A percentile compares a stretch with the other conserved stretches of the same genome.
phyloP scores from a whole-genome alignment of 1,140 invertebrate species.

The Orussus abietinus region DNA sequence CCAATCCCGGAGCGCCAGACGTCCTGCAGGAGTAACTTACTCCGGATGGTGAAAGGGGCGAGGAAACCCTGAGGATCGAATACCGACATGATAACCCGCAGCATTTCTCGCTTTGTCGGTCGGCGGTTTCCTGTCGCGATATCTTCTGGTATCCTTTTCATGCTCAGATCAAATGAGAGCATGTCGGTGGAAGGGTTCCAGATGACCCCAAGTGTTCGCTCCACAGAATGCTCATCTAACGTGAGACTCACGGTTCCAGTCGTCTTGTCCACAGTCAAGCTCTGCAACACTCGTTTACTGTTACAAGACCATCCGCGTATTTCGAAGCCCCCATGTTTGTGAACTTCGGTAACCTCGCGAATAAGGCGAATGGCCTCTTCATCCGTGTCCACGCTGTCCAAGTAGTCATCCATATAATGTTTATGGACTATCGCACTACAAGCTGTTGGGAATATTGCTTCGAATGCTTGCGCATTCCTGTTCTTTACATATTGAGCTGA shows the following conservation, averaged over 20 bases:
- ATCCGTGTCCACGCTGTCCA: too few relatives aligned
- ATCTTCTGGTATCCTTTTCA: not conserved
- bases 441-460: not conserved
- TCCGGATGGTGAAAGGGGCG: constrained; percentile 25
- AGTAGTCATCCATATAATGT: constrained; percentile 23
- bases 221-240: not conserved
- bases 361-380: too few relatives aligned
- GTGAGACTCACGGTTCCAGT: not conserved
- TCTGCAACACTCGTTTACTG: not conserved
- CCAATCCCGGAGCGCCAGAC: constrained; percentile 28
- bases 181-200: constrained; percentile 11
- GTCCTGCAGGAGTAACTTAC: constrained; percentile 37
- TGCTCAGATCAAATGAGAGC: constrained; percentile 8
- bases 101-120: constrained; percentile 21
- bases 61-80: constrained; percentile 40
- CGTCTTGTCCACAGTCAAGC: too few relatives aligned
- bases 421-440: constrained; percentile 13
- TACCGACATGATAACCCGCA: constrained; percentile 22
- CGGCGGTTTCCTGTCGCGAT: not conserved
- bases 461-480: not conserved
- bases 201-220: constrained; percentile 13
- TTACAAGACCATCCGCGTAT: constrained; percentile 12
- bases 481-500: constrained; percentile 24
- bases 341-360: too few relatives aligned
- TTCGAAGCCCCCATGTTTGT: constrained; percentile 3